Percentiles rank a stretch among this genome's conserved stretches.
phyloP scores from a whole-genome alignment of 2,113 vertebrate genomes.

The Clarias magur region DNA sequence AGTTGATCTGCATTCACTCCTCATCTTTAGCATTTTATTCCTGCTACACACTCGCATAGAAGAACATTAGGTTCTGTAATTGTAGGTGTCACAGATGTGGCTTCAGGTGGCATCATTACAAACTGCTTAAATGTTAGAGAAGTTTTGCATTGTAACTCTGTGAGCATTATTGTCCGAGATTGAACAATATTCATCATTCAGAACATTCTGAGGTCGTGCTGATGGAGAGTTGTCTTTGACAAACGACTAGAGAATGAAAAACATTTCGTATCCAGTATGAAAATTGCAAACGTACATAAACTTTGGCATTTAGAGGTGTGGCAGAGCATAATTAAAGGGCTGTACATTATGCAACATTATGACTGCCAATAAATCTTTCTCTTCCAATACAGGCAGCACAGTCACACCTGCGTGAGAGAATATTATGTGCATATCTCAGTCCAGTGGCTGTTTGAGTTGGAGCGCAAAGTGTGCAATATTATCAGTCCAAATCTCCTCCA shows the following conservation, averaged over 20 bases:
- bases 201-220: background rate
- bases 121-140: background rate
- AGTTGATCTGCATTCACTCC: background rate
- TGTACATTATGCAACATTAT: background rate
- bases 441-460: background rate
- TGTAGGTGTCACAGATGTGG: background rate
- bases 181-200: background rate
- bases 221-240: background rate
- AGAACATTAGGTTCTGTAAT: background rate
- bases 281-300: background rate
- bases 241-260: background rate
- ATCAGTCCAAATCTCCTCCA: background rate
- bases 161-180: no score
- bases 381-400: no score
- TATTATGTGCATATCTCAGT: background rate
- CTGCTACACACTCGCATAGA: background rate
- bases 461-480: background rate
- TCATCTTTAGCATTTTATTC: conserved; percentile 9
- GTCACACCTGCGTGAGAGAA: conserved; percentile 10
- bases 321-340: background rate
- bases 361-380: background rate
- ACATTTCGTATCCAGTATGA: background rate
- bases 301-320: background rate
- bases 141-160: background rate
- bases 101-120: background rate